Conservation (phyloP, 2,888 invertebrate species). For the Pterostichus niger region DNA sequence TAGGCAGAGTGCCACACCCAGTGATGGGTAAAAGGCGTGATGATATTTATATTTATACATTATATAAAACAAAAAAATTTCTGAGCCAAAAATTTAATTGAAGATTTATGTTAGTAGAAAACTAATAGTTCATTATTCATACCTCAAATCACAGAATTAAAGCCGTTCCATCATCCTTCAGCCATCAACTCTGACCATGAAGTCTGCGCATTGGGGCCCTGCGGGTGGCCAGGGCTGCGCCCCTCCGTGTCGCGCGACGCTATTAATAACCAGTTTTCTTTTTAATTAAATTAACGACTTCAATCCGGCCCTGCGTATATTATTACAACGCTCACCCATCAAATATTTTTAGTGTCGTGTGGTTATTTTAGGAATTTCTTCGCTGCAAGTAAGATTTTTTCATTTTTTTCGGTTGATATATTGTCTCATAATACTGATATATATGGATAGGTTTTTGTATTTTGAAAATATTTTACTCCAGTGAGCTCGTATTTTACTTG, state of each 20-base stretch:
- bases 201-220: slow-evolving; percentile 15
- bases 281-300: slow-evolving; percentile 66
- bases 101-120: neutral
- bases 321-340: slow-evolving; percentile 9
- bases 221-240: slow-evolving; percentile 51
- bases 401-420: slow-evolving; percentile 47
- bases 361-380: slow-evolving; percentile 53
- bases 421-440: slow-evolving; percentile 57
- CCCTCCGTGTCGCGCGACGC: slow-evolving; percentile 56
- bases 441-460: slow-evolving; percentile 28
- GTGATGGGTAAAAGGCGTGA: too few species aligned
- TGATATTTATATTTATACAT: too few species aligned
- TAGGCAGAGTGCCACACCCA: too few species aligned
- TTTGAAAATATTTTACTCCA: slow-evolving; percentile 40
- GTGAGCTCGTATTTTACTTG: slow-evolving; percentile 28
- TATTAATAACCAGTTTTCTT: slow-evolving; percentile 65
- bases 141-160: neutral
- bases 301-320: slow-evolving; percentile 17
- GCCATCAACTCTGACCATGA: neutral
- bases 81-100: too few species aligned
- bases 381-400: slow-evolving; percentile 21
- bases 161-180: slow-evolving; percentile 3
- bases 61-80: too few species aligned
- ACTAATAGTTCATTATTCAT: slow-evolving; percentile 46
- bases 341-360: slow-evolving; percentile 58